Conservation (phyloP, 2,113 vertebrate species). For the Dissostichus mawsoni region DNA sequence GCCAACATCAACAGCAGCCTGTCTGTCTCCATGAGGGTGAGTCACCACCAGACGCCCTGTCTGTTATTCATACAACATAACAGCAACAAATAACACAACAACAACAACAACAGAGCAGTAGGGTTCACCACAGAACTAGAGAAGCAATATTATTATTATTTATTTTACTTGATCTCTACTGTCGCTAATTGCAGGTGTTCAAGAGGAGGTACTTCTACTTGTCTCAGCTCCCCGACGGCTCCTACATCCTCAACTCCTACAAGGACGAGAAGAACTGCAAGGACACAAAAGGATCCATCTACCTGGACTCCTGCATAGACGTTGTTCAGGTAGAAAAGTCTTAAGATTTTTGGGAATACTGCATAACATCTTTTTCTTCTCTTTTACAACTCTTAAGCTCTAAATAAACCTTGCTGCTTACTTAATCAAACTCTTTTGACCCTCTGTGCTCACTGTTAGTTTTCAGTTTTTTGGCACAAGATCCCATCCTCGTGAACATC, state of each 20-base stretch:
- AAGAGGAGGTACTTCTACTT: slow-evolving; percentile 97
- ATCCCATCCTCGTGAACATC: slow-evolving; percentile 27
- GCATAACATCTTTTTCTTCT: background rate
- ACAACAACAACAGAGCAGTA: background rate
- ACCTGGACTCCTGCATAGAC: slow-evolving; percentile 96
- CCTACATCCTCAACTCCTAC: slow-evolving; percentile 97
- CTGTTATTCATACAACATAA: background rate
- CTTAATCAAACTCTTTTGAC: background rate
- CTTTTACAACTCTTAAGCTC: background rate
- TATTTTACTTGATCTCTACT: background rate
- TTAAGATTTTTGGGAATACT: background rate
- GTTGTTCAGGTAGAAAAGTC: slow-evolving; percentile 88
- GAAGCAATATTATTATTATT: too few relatives aligned
- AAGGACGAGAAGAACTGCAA: slow-evolving; percentile 98
- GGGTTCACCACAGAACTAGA: background rate
- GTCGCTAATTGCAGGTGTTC: slow-evolving; percentile 87
- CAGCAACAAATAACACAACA: slow-evolving; percentile 3
- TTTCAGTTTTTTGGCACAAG: slow-evolving; percentile 29
- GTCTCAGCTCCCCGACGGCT: slow-evolving; percentile 96
- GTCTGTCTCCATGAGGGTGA: slow-evolving; percentile 98
- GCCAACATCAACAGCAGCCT: slow-evolving; percentile 98
- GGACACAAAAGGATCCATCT: slow-evolving; percentile 98
- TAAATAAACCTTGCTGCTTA: background rate
- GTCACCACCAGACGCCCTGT: slow-evolving; percentile 55
- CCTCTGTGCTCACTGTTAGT: background rate